Conservation (phyloP, 2,113 vertebrate species). For the Forbesichthys agassizii region DNA sequence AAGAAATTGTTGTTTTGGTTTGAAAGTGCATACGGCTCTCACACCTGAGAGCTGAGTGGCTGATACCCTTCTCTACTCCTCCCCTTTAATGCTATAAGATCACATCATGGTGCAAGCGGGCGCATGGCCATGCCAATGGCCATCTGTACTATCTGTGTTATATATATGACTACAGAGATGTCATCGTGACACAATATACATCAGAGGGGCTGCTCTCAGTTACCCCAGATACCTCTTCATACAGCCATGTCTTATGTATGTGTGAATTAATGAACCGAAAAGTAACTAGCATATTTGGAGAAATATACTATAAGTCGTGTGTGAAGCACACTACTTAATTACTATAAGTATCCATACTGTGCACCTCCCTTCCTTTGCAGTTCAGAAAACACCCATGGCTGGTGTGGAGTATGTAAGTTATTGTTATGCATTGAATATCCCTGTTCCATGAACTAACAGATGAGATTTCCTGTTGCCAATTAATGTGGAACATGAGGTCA, state of each 20-base stretch:
- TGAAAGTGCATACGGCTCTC: too few species aligned
- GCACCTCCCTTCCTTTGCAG: neutral
- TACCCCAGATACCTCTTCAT: conserved; percentile 22
- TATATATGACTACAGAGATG: conserved; percentile 12
- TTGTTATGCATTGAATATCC: conserved; percentile 41
- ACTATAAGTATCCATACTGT: conserved; percentile 2
- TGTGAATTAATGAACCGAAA: conserved; percentile 45
- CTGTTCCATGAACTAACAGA: conserved; percentile 30
- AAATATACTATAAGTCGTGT: conserved; percentile 24
- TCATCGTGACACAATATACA: conserved; percentile 36
- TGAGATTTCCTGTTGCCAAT: conserved; percentile 51
- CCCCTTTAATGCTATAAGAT: too few species aligned
- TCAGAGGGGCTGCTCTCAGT: conserved; percentile 8
- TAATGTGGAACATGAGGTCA: conserved; percentile 45
- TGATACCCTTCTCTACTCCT: too few species aligned
- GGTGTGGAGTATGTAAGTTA: conserved; percentile 33
- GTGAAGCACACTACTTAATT: neutral
- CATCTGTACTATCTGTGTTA: too few species aligned
- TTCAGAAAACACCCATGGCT: conserved; percentile 3
- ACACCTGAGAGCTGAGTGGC: too few species aligned
- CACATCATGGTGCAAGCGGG: too few species aligned
- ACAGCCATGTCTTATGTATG: conserved; percentile 1
- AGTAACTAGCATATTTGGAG: conserved; percentile 24
- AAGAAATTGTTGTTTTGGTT: too few species aligned
- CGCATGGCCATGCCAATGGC: too few species aligned